A percentile compares a stretch with the other conserved stretches of the same genome.
Conservation (phyloP, 2,888 invertebrate genomes). For the Idaea straminata region DNA sequence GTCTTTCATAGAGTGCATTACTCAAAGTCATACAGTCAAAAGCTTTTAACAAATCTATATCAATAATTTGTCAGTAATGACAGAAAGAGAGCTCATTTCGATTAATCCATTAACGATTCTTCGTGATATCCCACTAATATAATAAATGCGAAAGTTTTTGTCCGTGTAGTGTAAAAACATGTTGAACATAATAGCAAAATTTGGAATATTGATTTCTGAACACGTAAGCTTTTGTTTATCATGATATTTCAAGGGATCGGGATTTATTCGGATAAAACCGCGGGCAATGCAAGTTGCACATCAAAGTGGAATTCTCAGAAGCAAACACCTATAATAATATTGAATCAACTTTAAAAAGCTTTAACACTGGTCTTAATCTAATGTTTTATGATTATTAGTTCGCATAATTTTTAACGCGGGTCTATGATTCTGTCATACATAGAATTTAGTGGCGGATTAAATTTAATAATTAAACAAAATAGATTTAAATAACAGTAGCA, state of each 20-base stretch:
- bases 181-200: neutral
- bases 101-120: slow-evolving; percentile 22
- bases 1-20: neutral
- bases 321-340: neutral
- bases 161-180: neutral
- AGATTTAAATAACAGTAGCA: neutral
- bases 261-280: too few relatives aligned
- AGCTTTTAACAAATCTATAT: slow-evolving; percentile 21
- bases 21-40: slow-evolving; percentile 8
- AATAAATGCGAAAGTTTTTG: neutral
- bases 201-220: neutral
- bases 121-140: slow-evolving; percentile 2
- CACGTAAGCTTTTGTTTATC: too few relatives aligned
- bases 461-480: neutral
- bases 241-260: too few relatives aligned
- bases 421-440: too few relatives aligned
- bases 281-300: neutral
- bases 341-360: neutral
- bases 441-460: neutral
- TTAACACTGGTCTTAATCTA: too few relatives aligned
- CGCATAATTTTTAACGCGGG: neutral
- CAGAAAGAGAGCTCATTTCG: slow-evolving; percentile 17
- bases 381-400: neutral
- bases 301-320: neutral
- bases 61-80: slow-evolving; percentile 16